A percentile compares a stretch with the other conserved stretches of the same genome.
Conservation (phyloP, 2,113 vertebrate genomes). For the Seriola quinqueradiata region DNA sequence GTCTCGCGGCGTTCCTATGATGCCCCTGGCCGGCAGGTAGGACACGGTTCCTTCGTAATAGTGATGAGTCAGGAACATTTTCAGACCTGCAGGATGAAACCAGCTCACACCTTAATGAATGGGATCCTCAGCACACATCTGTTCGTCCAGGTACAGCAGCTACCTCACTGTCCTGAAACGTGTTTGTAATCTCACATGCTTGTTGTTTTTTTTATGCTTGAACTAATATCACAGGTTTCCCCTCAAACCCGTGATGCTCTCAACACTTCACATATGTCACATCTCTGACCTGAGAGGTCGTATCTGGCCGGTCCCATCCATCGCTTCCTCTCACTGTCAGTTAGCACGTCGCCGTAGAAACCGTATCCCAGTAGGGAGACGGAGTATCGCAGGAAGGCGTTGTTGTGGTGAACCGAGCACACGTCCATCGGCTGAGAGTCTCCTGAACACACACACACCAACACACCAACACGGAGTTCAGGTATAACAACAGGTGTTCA, state of each 20-base stretch:
- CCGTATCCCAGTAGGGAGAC: slow-evolving; percentile 96
- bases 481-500: too few species aligned
- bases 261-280: not conserved
- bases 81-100: slow-evolving; percentile 86
- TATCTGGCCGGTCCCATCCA: slow-evolving; percentile 97
- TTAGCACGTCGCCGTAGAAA: slow-evolving; percentile 95
- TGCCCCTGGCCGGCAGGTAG: slow-evolving; percentile 89
- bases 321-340: slow-evolving; percentile 94
- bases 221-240: not conserved
- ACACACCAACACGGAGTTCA: too few species aligned
- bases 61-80: slow-evolving; percentile 95
- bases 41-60: slow-evolving; percentile 94
- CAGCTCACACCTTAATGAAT: not conserved
- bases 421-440: slow-evolving; percentile 96
- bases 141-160: too few species aligned
- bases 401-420: slow-evolving; percentile 89
- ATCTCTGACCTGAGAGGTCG: slow-evolving; percentile 90
- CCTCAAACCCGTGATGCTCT: not conserved
- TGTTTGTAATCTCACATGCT: too few species aligned
- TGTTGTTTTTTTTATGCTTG: too few species aligned
- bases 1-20: slow-evolving; percentile 90
- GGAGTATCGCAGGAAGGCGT: slow-evolving; percentile 89
- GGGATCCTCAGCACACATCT: too few species aligned
- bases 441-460: slow-evolving; percentile 79
- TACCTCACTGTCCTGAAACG: too few species aligned